Conservation (phyloP, 1,140 invertebrate genomes). For the Galleria mellonella region DNA sequence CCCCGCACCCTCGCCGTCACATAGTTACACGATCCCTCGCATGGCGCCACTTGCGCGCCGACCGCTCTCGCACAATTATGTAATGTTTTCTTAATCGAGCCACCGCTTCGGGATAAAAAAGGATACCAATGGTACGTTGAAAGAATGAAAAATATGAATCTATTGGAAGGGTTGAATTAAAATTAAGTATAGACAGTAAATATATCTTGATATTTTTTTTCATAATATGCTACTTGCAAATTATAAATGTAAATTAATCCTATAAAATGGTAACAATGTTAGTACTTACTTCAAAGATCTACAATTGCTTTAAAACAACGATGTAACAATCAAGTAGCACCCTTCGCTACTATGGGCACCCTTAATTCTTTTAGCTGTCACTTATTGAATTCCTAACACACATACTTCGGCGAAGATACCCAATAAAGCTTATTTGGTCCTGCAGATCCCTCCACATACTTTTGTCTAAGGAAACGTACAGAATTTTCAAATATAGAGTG, state of each 20-base stretch:
- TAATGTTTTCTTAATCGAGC: slow-evolving; percentile 71
- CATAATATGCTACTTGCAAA: too few relatives aligned
- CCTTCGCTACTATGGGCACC: slow-evolving; percentile 28
- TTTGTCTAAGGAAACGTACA: slow-evolving; percentile 48
- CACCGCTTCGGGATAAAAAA: slow-evolving; percentile 46
- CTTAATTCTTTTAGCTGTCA: slow-evolving; percentile 57
- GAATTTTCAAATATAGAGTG: slow-evolving; percentile 55
- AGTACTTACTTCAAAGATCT: neutral
- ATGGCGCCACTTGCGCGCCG: slow-evolving; percentile 63
- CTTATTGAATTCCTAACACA: slow-evolving; percentile 63
- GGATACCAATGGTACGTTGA: slow-evolving; percentile 14
- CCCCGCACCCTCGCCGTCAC: slow-evolving; percentile 47
- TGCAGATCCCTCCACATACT: slow-evolving; percentile 48
- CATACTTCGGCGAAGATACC: slow-evolving; percentile 57
- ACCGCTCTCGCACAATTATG: slow-evolving; percentile 66
- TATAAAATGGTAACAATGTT: too few relatives aligned
- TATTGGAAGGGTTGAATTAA: too few relatives aligned
- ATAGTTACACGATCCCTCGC: slow-evolving; percentile 62
- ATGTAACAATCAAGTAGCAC: slow-evolving; percentile 29
- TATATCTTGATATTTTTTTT: too few relatives aligned
- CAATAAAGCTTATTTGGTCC: slow-evolving; percentile 63
- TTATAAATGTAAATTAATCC: too few relatives aligned
- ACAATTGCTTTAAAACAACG: slow-evolving; percentile 24
- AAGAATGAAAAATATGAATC: too few relatives aligned
- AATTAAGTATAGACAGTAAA: slow-evolving; percentile 11